Evolutionary conservation across 2,113 vertebrate genomes (phyloP).

Genomic region (Baryphthengus martii): DNA sequence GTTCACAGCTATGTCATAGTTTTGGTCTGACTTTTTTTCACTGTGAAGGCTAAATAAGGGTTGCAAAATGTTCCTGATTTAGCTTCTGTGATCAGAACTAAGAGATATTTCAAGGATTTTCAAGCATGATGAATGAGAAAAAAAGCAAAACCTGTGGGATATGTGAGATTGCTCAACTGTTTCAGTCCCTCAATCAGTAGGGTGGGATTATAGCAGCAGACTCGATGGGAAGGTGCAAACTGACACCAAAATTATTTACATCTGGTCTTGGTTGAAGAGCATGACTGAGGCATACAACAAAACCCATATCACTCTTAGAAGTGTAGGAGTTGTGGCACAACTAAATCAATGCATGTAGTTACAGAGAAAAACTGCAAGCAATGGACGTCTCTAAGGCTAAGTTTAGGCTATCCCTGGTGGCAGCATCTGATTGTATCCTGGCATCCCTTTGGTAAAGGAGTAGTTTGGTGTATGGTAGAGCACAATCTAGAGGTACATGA

Average conservation of each 20-base stretch:
- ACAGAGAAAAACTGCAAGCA: neutral
- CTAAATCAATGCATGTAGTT: neutral
- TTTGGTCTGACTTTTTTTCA: neutral
- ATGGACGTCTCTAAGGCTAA: neutral
- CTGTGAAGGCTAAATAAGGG: neutral
- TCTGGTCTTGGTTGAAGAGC: neutral
- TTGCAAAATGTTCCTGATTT: neutral
- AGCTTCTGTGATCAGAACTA: neutral
- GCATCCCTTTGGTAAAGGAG: neutral
- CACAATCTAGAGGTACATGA: neutral
- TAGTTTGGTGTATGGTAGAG: neutral
- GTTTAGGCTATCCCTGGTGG: neutral
- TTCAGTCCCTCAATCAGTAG: neutral
- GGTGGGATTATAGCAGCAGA: neutral
- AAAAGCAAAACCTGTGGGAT: neutral
- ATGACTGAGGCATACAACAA: neutral
- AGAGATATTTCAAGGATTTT: constrained; percentile 18
- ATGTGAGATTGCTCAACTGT: neutral
- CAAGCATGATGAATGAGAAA: neutral
- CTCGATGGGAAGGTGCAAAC: neutral
- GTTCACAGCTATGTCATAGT: neutral
- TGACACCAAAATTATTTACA: neutral
- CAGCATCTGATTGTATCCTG: neutral
- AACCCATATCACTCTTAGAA: neutral
- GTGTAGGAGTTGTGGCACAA: neutral